Conservation (phyloP, 2,113 vertebrate genomes). For the Arothron firmamentum region DNA sequence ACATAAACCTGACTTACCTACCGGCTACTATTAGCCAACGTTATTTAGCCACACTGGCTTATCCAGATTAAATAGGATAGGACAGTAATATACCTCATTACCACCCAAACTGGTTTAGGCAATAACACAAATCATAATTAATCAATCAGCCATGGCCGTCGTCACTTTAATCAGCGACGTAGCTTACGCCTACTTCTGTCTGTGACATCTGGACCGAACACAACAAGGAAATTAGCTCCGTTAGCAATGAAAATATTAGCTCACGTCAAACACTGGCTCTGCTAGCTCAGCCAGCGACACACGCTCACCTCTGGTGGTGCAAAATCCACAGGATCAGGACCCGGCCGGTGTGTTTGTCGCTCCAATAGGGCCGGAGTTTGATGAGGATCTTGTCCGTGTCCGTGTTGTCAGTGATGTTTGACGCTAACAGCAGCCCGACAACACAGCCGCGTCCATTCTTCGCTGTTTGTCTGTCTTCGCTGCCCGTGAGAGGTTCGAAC, state of each 20-base stretch:
- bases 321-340: slow-evolving; percentile 7
- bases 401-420: slow-evolving; percentile 32
- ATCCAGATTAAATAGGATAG: slow-evolving; percentile 5
- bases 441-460: slow-evolving; percentile 56
- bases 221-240: slow-evolving; percentile 70
- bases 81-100: not conserved
- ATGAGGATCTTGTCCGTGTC: slow-evolving; percentile 1
- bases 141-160: not conserved
- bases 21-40: slow-evolving; percentile 50
- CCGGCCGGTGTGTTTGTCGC: not conserved
- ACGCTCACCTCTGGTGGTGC: slow-evolving; percentile 52
- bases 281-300: slow-evolving; percentile 23
- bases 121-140: not conserved
- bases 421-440: slow-evolving; percentile 22
- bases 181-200: slow-evolving; percentile 31
- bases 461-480: slow-evolving; percentile 43
- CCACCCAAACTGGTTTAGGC: not conserved
- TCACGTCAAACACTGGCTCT: slow-evolving; percentile 11
- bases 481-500: slow-evolving; percentile 48
- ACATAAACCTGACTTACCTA: slow-evolving; percentile 10
- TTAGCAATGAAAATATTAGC: slow-evolving; percentile 57
- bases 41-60: slow-evolving; percentile 29
- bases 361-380: not conserved
- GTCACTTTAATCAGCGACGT: slow-evolving; percentile 9
- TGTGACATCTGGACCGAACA: slow-evolving; percentile 57